A percentile compares a stretch with the other conserved stretches of the same genome.
Conservation (phyloP, 2,888 invertebrate species). For the Petrophora chlorosata region DNA sequence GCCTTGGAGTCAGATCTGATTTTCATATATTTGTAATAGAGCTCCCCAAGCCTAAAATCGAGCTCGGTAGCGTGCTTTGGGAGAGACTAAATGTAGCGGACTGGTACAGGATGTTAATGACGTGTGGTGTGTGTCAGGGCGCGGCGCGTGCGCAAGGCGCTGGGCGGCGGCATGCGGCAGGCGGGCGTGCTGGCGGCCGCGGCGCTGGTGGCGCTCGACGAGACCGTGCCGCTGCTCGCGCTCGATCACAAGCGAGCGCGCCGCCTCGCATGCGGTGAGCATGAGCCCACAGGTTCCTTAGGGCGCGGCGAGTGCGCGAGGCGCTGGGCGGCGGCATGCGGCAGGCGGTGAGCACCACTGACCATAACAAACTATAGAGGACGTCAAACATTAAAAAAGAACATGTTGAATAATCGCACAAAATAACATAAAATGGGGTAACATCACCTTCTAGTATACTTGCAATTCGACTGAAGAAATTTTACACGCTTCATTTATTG, state of each 20-base stretch:
- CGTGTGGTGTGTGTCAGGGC: constrained; percentile 82
- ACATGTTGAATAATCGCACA: too few relatives aligned
- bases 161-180: constrained; percentile 98
- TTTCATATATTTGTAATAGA: too few relatives aligned
- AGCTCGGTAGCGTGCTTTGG: too few relatives aligned
- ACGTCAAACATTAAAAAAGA: too few relatives aligned
- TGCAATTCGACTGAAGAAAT: too few relatives aligned
- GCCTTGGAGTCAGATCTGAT: too few relatives aligned
- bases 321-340: constrained; percentile 97
- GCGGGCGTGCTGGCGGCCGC: constrained; percentile 95
- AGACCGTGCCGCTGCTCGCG: constrained; percentile 87
- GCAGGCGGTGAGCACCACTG: too few relatives aligned
- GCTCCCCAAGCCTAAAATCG: too few relatives aligned
- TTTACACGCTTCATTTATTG: too few relatives aligned
- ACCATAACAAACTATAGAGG: too few relatives aligned
- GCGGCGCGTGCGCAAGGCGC: constrained; percentile 90
- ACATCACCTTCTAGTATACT: too few relatives aligned
- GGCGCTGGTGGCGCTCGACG: constrained; percentile 92
- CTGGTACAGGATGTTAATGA: not conserved
- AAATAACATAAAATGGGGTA: too few relatives aligned
- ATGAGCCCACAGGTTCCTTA: constrained; percentile 47
- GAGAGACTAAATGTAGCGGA: not conserved
- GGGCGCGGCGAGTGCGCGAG: constrained; percentile 92
- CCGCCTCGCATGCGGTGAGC: constrained; percentile 86
- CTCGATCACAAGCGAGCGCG: constrained; percentile 90